Evolutionary conservation across 2,797 vertebrate species (phyloP).

Genomic region (Chrysocyon brachyurus): DNA sequence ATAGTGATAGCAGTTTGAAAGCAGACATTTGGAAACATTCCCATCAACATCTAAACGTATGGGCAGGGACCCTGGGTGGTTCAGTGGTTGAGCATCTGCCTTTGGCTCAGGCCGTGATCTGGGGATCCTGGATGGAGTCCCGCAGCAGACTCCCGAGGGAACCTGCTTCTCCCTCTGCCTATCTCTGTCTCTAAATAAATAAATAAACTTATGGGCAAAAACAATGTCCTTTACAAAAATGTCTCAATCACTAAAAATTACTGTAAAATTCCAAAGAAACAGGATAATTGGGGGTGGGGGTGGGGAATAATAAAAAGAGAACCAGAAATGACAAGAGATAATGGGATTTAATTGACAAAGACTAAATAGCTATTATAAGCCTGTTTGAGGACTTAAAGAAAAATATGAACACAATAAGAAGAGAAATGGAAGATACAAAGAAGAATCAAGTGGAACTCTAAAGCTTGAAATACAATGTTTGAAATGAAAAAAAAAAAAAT

Average conservation of each 20-base stretch:
- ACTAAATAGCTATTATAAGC: background rate
- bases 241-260: background rate
- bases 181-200: too few relatives aligned
- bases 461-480: background rate
- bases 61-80: too few relatives aligned
- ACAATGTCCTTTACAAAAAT: background rate
- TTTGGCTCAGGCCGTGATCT: too few relatives aligned
- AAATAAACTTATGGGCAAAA: background rate
- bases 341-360: background rate
- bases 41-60: background rate
- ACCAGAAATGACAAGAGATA: background rate
- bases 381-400: constrained; percentile 27
- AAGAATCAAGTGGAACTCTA: background rate
- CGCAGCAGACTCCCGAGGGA: too few relatives aligned
- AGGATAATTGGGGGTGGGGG: background rate
- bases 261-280: background rate
- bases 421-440: background rate
- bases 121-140: too few relatives aligned
- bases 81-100: too few relatives aligned
- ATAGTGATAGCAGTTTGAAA: background rate
- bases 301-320: background rate
- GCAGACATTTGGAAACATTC: background rate
- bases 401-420: background rate
- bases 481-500: background rate
- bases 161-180: too few relatives aligned